Percentiles rank a stretch among this genome's conserved stretches.
These are phyloP conservation scores for Furnarius figulus DNA, from an alignment of 2,113 vertebrate genomes.

Conservation along the genomic window DNA sequence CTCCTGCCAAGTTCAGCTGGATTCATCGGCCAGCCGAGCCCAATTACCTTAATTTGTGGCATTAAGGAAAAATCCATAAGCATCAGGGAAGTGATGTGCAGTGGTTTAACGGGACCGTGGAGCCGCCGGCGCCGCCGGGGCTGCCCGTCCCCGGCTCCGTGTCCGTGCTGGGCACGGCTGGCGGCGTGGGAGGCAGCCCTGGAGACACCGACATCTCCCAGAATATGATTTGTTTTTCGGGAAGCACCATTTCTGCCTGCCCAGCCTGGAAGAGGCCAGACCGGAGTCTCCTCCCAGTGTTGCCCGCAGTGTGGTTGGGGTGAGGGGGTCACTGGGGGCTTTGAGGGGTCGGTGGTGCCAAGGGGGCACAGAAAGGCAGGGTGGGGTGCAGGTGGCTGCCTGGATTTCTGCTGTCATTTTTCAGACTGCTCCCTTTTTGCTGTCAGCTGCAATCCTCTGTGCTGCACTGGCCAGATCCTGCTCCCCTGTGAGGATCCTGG, in stretches of 20 bases:
- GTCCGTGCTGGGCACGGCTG: background rate
- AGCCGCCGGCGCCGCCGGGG: background rate
- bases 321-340: background rate
- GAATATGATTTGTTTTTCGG: background rate
- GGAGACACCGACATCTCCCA: background rate
- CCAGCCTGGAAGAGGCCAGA: background rate
- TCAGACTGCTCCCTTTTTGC: constrained; percentile 62
- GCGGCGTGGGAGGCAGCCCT: background rate
- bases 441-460: constrained; percentile 43
- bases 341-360: rapidly evolving
- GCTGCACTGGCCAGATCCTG: background rate
- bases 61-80: constrained; percentile 76
- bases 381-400: constrained; percentile 58
- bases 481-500: background rate
- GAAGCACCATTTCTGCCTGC: background rate
- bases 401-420: constrained; percentile 50
- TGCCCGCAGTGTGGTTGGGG: background rate
- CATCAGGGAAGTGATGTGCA: constrained; percentile 46
- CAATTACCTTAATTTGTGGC: constrained; percentile 70
- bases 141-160: background rate
- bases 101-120: background rate
- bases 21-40: constrained; percentile 41
- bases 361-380: background rate
- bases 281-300: rapidly evolving
- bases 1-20: constrained; percentile 22